phyloP scores from a whole-genome alignment of 2,113 vertebrate genomes.

The Pao palembangensis region DNA sequence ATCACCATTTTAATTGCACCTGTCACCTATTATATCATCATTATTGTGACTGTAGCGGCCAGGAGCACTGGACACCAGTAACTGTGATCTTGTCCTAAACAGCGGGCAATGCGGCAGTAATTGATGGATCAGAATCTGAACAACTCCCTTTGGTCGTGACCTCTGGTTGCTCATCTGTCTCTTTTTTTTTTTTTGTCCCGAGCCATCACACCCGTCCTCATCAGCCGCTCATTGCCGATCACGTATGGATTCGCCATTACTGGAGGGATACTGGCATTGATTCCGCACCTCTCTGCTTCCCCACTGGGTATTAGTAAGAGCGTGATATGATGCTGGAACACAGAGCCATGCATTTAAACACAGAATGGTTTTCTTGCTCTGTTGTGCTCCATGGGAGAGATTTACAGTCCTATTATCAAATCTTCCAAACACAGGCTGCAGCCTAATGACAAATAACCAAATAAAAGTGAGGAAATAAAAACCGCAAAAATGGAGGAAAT shows the following conservation, averaged over 20 bases:
- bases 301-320: slow-evolving; percentile 27
- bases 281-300: slow-evolving; percentile 37
- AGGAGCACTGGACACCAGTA: slow-evolving; percentile 6
- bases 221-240: slow-evolving; percentile 39
- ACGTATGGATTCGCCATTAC: slow-evolving; percentile 70
- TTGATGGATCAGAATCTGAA: slow-evolving; percentile 36
- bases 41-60: neutral
- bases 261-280: slow-evolving; percentile 58
- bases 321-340: slow-evolving; percentile 35
- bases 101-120: slow-evolving; percentile 24
- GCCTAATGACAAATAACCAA: slow-evolving; percentile 53
- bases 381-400: neutral
- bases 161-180: slow-evolving; percentile 45
- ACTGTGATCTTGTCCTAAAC: slow-evolving; percentile 33
- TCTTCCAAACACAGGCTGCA: slow-evolving; percentile 33
- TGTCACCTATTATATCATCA: neutral
- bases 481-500: slow-evolving; percentile 38
- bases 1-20: too few relatives aligned
- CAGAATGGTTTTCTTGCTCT: slow-evolving; percentile 1
- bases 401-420: slow-evolving; percentile 30
- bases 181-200: slow-evolving; percentile 31
- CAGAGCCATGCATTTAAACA: slow-evolving; percentile 4
- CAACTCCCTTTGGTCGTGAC: slow-evolving; percentile 52
- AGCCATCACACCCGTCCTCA: slow-evolving; percentile 11
- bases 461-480: slow-evolving; percentile 52